Evolutionary conservation across 2,888 invertebrate species (phyloP).

Genomic region (Erannis defoliaria): DNA sequence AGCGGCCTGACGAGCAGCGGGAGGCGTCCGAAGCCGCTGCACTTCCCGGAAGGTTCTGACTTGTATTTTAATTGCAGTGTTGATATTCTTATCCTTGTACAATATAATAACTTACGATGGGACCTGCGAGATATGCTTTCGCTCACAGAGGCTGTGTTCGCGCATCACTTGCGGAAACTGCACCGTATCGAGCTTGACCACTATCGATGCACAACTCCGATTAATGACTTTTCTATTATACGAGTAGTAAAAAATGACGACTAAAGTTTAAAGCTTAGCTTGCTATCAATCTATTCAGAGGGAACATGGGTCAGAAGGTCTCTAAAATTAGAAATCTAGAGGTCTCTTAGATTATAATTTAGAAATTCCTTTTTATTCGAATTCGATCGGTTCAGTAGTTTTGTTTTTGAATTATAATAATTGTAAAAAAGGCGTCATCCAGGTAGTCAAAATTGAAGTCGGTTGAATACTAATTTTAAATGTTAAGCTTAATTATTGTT

Average conservation of each 20-base stretch:
- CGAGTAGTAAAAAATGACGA: conserved; percentile 50
- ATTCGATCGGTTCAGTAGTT: too few species aligned
- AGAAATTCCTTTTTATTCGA: too few species aligned
- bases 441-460: too few species aligned
- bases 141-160: conserved; percentile 45
- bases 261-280: conserved; percentile 45
- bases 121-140: conserved; percentile 36
- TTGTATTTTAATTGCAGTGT: conserved; percentile 70
- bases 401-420: too few species aligned
- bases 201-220: conserved; percentile 49
- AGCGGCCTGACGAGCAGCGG: conserved; percentile 51
- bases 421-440: too few species aligned
- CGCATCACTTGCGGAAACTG: conserved; percentile 57
- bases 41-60: conserved; percentile 76
- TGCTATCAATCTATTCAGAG: conserved; percentile 42
- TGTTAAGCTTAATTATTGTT: too few species aligned
- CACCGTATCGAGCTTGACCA: conserved; percentile 41
- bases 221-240: conserved; percentile 40
- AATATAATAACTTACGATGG: conserved; percentile 62
- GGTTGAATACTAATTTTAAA: too few species aligned
- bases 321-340: too few species aligned
- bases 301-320: conserved; percentile 15
- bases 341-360: too few species aligned
- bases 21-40: conserved; percentile 47
- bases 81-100: conserved; percentile 58